Evolutionary conservation across 2,113 vertebrate genomes (phyloP).

Genomic region (Dromas ardeola): DNA sequence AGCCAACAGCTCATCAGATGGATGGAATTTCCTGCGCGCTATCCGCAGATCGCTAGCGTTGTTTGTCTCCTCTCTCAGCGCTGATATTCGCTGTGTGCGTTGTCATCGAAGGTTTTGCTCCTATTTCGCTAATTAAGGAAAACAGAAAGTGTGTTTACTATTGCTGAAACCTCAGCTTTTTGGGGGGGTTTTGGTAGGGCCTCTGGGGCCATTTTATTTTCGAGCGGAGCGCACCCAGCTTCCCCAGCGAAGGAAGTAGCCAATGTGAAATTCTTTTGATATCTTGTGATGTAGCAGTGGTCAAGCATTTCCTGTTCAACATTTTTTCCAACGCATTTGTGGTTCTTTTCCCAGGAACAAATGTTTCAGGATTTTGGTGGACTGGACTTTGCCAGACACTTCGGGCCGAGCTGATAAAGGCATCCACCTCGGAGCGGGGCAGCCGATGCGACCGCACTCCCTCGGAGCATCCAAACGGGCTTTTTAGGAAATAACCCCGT

Average conservation of each 20-base stretch:
- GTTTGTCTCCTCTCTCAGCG: constrained; percentile 69
- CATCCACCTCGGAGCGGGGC: not conserved
- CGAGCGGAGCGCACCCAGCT: not conserved
- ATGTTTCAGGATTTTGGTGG: constrained; percentile 36
- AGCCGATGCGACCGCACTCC: not conserved
- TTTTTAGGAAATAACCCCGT: constrained; percentile 39
- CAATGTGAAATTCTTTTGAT: constrained; percentile 75
- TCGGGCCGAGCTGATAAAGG: not conserved
- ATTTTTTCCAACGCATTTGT: constrained; percentile 59
- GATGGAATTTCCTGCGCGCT: constrained; percentile 79
- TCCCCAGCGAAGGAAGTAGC: constrained; percentile 54
- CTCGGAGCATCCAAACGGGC: constrained; percentile 13
- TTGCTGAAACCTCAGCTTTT: constrained; percentile 7
- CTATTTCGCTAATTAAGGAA: not conserved
- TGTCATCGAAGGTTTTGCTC: constrained; percentile 4
- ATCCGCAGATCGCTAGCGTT: constrained; percentile 51
- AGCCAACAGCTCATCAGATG: constrained; percentile 81
- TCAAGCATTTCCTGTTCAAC: constrained; percentile 76
- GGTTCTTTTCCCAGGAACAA: constrained; percentile 66
- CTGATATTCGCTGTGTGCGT: not conserved
- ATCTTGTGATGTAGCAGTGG: constrained; percentile 74
- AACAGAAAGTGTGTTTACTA: not conserved
- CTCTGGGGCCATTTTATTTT: constrained; percentile 8
- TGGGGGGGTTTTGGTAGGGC: not conserved
- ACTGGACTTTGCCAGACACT: constrained; percentile 38